phyloP scores from a whole-genome alignment of 2,797 vertebrate species.

The Ataeniobius toweri region DNA sequence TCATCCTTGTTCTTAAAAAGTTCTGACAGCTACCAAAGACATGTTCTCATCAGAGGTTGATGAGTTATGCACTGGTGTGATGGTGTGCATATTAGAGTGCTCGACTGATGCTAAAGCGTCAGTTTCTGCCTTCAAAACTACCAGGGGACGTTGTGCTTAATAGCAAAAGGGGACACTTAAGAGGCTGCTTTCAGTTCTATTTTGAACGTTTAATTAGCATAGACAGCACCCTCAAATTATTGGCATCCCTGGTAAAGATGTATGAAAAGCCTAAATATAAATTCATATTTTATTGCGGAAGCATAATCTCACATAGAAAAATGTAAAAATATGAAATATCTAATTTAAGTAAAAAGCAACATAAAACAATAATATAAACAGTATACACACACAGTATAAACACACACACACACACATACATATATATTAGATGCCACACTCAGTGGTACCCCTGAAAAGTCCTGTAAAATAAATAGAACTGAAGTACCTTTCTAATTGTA shows the following conservation, averaged over 20 bases:
- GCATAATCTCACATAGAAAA: neutral
- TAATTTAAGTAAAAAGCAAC: too few relatives aligned
- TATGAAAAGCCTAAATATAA: neutral
- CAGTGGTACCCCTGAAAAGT: too few relatives aligned
- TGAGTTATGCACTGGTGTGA: constrained; percentile 40
- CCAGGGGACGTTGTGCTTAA: constrained; percentile 32
- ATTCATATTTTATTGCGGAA: neutral
- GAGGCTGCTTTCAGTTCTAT: constrained; percentile 18
- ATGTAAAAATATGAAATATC: neutral
- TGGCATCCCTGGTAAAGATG: neutral
- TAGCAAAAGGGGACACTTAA: constrained; percentile 22
- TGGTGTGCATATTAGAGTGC: constrained; percentile 27
- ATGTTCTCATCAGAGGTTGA: constrained; percentile 47
- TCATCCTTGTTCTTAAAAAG: constrained; percentile 58
- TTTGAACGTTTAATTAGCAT: constrained; percentile 17
- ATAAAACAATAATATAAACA: too few relatives aligned
- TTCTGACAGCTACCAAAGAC: constrained; percentile 60
- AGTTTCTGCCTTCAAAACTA: constrained; percentile 19
- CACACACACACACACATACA: too few relatives aligned
- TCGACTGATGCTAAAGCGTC: constrained; percentile 26
- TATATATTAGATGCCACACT: too few relatives aligned
- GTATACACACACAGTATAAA: too few relatives aligned
- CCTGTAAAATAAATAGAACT: too few relatives aligned
- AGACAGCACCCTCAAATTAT: constrained; percentile 1
- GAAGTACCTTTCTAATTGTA: too few relatives aligned